Evolutionary conservation across 1,140 invertebrate species (phyloP).

Genomic region (Hermatobates lingyangjiaoensis): DNA sequence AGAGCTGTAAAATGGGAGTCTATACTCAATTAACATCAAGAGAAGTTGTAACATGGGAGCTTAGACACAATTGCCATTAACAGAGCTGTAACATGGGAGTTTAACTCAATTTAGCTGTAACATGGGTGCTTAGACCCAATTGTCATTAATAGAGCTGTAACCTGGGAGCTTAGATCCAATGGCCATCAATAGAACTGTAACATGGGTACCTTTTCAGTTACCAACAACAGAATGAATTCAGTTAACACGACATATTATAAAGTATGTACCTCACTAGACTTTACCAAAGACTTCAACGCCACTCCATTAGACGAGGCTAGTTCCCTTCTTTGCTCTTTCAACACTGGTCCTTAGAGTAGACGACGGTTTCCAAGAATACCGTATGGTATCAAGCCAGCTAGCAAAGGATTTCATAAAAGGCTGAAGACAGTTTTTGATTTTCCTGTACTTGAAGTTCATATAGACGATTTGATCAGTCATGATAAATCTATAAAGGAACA

Average conservation of each 20-base stretch:
- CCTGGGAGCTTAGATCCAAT: slow-evolving; percentile 5
- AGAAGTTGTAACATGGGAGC: too few relatives aligned
- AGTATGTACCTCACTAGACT: slow-evolving; percentile 1
- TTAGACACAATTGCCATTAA: too few relatives aligned
- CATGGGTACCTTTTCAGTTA: background rate
- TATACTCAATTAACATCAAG: too few relatives aligned
- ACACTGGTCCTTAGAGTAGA: slow-evolving; percentile 3
- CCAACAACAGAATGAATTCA: background rate
- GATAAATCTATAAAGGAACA: slow-evolving; percentile 1
- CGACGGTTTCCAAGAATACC: slow-evolving; percentile 4
- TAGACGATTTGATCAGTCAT: slow-evolving; percentile 7
- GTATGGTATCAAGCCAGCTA: slow-evolving; percentile 2
- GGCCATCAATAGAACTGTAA: slow-evolving; percentile 1
- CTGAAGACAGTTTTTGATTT: background rate
- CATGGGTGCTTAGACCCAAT: too few relatives aligned
- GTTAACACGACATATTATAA: background rate
- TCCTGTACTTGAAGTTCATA: background rate
- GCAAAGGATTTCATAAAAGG: slow-evolving; percentile 2
- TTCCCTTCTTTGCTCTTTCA: background rate
- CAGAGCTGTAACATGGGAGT: too few relatives aligned
- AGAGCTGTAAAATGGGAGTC: too few relatives aligned
- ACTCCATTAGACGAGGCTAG: background rate
- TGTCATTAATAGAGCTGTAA: too few relatives aligned
- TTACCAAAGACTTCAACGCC: background rate
- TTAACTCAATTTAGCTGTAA: too few relatives aligned